Conservation (phyloP, 2,888 invertebrate genomes). For the Cantharis rufa region DNA sequence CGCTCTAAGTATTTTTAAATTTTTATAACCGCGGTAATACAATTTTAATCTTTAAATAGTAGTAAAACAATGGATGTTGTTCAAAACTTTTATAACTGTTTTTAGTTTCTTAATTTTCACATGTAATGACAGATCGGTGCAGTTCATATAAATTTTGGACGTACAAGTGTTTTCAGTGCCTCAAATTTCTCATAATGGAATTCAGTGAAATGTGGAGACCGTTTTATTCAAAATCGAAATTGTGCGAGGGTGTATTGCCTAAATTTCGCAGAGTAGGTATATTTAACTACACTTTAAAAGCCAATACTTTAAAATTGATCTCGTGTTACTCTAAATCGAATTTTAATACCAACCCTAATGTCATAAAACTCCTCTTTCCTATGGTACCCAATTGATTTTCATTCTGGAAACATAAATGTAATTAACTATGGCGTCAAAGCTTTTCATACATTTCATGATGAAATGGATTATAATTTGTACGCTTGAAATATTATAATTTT, state of each 20-base stretch:
- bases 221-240: neutral
- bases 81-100: slow-evolving; percentile 4
- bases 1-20: neutral
- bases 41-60: neutral
- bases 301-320: neutral
- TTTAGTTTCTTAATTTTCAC: neutral
- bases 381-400: neutral
- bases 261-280: neutral
- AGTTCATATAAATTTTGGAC: neutral
- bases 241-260: neutral
- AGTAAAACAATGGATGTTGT: neutral
- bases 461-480: neutral
- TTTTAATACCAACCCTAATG: neutral
- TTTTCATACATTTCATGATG: neutral
- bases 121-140: neutral
- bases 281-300: neutral
- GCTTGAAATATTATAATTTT: neutral
- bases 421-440: neutral
- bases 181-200: neutral
- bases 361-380: neutral
- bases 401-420: neutral
- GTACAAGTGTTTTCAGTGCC: neutral
- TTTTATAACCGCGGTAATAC: neutral
- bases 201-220: slow-evolving; percentile 1
- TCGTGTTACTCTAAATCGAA: neutral